Evolutionary conservation across 2,888 invertebrate species (phyloP), one percentile per base, ranked within the genome.

Genomic region (Stenichneumon culpator): DNA sequence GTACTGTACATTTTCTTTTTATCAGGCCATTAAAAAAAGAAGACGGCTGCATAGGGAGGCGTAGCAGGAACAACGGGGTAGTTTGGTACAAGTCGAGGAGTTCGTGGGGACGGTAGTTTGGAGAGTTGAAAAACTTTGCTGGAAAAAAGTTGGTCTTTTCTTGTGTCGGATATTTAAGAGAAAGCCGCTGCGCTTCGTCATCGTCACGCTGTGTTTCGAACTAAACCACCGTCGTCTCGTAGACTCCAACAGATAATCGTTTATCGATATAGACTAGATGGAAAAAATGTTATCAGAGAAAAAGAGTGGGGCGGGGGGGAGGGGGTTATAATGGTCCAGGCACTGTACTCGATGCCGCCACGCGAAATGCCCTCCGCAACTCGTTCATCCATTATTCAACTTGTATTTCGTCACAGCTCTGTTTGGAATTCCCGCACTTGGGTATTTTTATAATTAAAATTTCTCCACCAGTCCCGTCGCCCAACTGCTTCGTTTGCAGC

Each of bases 321-420:
- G 44, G 44, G 11, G 44, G 9, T 22, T 54, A 57, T 57, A 57
- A 57, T 57, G 57, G 57, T 11, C 19, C 25, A 57, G 25, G 57
- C 25, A 11, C 22, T 57, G 25, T 25, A 57, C 22, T 22, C 11
- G 9, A 57, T 11, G 11, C 25, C 22, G 11, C 3, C 22, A 25
- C 57, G 22, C 22, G 57, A 57, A 22, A 22, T 22, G 57, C 22
- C 57, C 25, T 22, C 57, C 11, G 57, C 57, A 57, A 25, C 22
- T 57, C 25, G 4, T 14, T 78, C 78, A 78, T 78, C 25, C 78
- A 69, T 78, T 69, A 78, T 78, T 69, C 78, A 57, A 44, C 68
- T 28, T 60, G 22, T 28, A 69, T 68, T 44, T 11, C 68, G 68
- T 54, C 36, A 14, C 60, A 54, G 44, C 36, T 50, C 57, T 25